Evolutionary conservation across 2,888 invertebrate species (phyloP).

Genomic region (Molorchus minor): DNA sequence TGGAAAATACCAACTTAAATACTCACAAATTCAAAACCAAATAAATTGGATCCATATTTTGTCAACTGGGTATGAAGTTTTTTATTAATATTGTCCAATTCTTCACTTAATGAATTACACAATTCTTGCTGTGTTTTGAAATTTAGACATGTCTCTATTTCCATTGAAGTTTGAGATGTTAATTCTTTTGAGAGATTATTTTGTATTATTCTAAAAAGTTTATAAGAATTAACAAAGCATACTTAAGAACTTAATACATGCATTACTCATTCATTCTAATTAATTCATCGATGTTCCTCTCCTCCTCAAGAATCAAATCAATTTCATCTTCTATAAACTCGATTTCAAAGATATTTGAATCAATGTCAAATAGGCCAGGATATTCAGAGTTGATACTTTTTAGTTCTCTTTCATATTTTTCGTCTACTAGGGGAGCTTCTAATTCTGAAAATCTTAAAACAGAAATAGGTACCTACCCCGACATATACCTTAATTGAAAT

Average conservation of each 20-base stretch:
- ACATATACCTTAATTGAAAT: background rate
- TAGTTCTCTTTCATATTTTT: conserved; percentile 41
- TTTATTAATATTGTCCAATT: conserved; percentile 47
- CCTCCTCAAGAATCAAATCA: conserved; percentile 41
- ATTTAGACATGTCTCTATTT: conserved; percentile 42
- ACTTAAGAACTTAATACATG: conserved; percentile 6
- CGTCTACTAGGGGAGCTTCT: conserved; percentile 26
- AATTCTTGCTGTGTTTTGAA: conserved; percentile 41
- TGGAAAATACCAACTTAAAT: background rate
- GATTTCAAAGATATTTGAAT: conserved; percentile 47
- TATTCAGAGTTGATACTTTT: conserved; percentile 41
- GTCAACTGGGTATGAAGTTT: conserved; percentile 45
- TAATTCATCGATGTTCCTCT: conserved; percentile 32
- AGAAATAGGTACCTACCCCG: background rate
- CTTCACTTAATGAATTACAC: conserved; percentile 42
- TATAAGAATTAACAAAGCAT: no score
- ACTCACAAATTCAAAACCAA: conserved; percentile 45
- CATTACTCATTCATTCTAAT: conserved; percentile 27
- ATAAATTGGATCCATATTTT: conserved; percentile 44
- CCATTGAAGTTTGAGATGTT: conserved; percentile 36
- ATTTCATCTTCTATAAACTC: conserved; percentile 48
- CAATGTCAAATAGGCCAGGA: conserved; percentile 49
- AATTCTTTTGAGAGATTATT: conserved; percentile 40
- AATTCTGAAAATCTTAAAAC: conserved; percentile 41
- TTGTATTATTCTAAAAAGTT: conserved; percentile 40